Percentiles rank a stretch among this genome's conserved stretches.
phyloP scores from a whole-genome alignment of 1,140 invertebrate genomes.

The Calycopis cecrops region DNA sequence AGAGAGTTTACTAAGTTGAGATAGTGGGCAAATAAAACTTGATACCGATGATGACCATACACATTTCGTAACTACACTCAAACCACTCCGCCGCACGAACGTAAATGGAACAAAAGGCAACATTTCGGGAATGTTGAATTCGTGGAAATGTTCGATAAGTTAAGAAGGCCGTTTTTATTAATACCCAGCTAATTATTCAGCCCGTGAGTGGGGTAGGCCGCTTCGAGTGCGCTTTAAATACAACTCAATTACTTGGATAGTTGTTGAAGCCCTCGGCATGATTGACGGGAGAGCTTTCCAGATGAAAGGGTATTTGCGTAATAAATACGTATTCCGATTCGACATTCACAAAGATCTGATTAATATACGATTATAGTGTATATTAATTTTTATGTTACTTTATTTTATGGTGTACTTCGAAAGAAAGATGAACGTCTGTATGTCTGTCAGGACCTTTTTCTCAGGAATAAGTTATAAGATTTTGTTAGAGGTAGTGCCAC shows the following conservation, averaged over 20 bases:
- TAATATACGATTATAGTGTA: neutral
- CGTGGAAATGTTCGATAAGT: neutral
- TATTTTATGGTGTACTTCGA: neutral
- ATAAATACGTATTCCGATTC: neutral
- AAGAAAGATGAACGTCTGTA: neutral
- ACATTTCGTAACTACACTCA: no score
- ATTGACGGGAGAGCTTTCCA: conserved; percentile 2
- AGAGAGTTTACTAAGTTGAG: no score
- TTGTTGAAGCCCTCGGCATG: conserved; percentile 5
- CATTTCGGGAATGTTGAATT: no score
- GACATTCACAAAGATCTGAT: neutral
- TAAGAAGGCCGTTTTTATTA: conserved; percentile 1
- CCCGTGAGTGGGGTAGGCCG: neutral
- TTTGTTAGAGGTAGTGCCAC: no score
- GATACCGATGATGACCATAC: no score
- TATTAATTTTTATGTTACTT: neutral
- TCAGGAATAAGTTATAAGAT: no score
- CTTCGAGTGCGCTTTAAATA: neutral
- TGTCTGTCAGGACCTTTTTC: no score
- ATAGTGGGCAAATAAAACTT: no score
- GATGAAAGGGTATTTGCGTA: conserved; percentile 4
- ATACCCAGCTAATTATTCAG: neutral
- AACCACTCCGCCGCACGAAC: no score
- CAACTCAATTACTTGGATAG: conserved; percentile 7
- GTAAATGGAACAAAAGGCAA: no score